Evolutionary conservation across 2,797 vertebrate species (phyloP), one percentile per base, ranked within the genome.

Genomic region (Atherinosoma microstoma): DNA sequence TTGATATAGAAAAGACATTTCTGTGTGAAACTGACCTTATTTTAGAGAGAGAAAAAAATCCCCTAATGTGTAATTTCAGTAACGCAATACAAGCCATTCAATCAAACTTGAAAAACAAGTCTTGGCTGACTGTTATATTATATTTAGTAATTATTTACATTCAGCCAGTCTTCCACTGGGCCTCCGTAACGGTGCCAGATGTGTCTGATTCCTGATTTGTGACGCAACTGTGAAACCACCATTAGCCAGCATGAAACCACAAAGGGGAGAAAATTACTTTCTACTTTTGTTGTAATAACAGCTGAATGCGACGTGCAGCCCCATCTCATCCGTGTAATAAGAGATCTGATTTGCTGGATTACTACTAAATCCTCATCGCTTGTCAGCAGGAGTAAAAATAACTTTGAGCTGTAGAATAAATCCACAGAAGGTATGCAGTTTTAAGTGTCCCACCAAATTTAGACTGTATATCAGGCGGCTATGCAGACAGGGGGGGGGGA

Each of bases 351-450:
- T 87, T 42, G 62, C 65, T 73, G 89, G 84, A 90, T 92, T 89
- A 87, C 67, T 10, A 61, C 71, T 84, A 82, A 89, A 71, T 87
- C 84, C 79, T 90, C 82, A 42, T 78, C 58, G 56, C 86, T 80
- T 89, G 85, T 91, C 91, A 89, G 86, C 85, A 89, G 83, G 82
- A 87, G 86, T 78, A 89, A 86, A 88, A 92, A 91, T 87, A 90
- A 89, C 85, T 83, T 84, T 73, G 87, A 84, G 74, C 82, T 81
- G 38, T 36, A 63, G 82, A 68, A 78, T 76, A 86, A 87, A 84
- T 90, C 83, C 79, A 74, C 66, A 60, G 71, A 64, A 87, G 79
- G 78, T 83, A 83, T 87, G 76, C 56, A 78, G 70, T 87, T 88
- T 42, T 86, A 83, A 83, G 76, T 61, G 71, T 76, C 79, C 57